Base-by-base conservation (phyloP, 2,888 invertebrate genomes). In the Trichopria drosophilae region DNA sequence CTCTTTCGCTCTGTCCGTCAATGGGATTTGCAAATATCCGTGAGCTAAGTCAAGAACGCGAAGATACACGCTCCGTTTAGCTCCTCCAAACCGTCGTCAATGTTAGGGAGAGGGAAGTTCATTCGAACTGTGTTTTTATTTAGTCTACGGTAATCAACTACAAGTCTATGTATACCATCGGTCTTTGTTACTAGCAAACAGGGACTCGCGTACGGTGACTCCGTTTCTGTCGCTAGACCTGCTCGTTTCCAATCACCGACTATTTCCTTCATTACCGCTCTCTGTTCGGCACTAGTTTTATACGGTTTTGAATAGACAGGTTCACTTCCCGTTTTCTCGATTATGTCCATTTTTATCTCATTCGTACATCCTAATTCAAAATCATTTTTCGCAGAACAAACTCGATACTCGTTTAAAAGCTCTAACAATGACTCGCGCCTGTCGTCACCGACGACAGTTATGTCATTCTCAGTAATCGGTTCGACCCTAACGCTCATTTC, bases 1-100 rank as follows among this genome's bases (percentile, higher is more conserved):
- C 19, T 18, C 12, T 13, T 43, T 56, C 9, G 53, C 51, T 2
- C 26, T 10, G 12, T 53, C 49, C 4, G 15, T 35, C 13, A 56
- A 19, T 3, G 51, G 51, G 31, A 57, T 44, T 15, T 57, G 57
- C 10, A 51, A 39, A 66, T 68, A 4, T 24, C 43, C n/a, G n/a
- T 46, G 35, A 3, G 28, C 28, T 12, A 52, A 6, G 32, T 48
- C 52, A n/a, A 52, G n/a, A 2, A 48, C 26, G 49, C 45, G 45
- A 58, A 58, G 6, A 59, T 31, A 1, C 20, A 45, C 19, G 52
- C 47, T 1, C 47, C 53, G 1, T 29, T n/a, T 24, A 59, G 36
- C 19, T 42, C 36, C 34, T 60, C 53, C 4, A 62, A 34, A 3
- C 58, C 48, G 6, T 55, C 49, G 20, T 55, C 45, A 12, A 55